Conservation (phyloP, 2,797 vertebrate genomes). For the Gorsachius magnificus region DNA sequence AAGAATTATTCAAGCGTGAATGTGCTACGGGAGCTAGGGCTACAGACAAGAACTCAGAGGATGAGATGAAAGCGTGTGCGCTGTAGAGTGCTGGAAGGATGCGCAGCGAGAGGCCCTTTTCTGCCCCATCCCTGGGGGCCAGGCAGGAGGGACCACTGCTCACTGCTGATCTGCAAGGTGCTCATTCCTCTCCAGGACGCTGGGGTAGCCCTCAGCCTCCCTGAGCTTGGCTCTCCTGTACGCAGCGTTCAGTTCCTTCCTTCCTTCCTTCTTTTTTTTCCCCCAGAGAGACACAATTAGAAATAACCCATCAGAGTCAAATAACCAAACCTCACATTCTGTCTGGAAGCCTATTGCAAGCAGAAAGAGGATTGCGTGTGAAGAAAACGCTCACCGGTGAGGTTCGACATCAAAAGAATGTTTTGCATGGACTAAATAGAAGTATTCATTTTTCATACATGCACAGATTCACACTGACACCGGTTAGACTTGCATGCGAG, state of each 20-base stretch:
- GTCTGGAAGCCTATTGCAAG: neutral
- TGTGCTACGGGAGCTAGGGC: neutral
- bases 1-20: neutral
- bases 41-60: neutral
- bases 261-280: constrained; percentile 1
- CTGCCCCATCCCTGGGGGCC: neutral
- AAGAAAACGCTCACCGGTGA: constrained; percentile 2
- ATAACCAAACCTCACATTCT: neutral
- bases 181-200: neutral
- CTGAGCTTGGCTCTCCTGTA: neutral
- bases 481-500: constrained; percentile 19
- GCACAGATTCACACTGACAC: constrained; percentile 53
- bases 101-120: neutral
- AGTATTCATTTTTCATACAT: constrained; percentile 30
- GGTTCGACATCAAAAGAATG: constrained; percentile 35
- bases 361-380: neutral
- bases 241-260: neutral
- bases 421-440: constrained; percentile 29
- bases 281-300: neutral
- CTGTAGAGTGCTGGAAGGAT: neutral
- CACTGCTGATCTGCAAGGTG: neutral
- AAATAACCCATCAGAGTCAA: neutral
- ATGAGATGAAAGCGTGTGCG: neutral
- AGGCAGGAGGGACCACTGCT: neutral
- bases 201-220: neutral